Evolutionary conservation across 1,140 invertebrate species (phyloP), one percentile per base, ranked within the genome.

Genomic region (Aphis gossypii): DNA sequence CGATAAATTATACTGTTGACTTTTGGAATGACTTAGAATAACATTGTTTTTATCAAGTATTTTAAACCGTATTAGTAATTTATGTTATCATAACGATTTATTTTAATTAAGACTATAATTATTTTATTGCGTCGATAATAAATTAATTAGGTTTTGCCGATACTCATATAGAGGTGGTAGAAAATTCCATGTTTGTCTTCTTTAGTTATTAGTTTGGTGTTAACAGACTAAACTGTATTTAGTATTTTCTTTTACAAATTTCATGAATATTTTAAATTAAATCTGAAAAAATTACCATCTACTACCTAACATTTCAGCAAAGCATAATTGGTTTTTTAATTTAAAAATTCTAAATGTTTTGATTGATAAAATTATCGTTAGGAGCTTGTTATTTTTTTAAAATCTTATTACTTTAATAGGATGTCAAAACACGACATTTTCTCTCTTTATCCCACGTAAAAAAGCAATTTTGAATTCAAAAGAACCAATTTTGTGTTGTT

Each of bases 71-170:
- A 35, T 48, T 23, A 35, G 30, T 48, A 48, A 88, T 48, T 88
- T 35, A 88, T 18, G n/a, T 48, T 48, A n/a, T 30, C 86, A 2
- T 48, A 48, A 21, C 1, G 30, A 8, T 48, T n/a, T 46, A 88
- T 88, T 88, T 48, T 88, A 84, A 88, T 88, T 88, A 88, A 51
- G 18, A 54, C 18, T 11, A n/a, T 87, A 48, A 87, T 87, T n/a
- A 88, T 88, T 54, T 88, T 88, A 88, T 54, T 51, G 7, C n/a
- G 25, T 86, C 14, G 30, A 54, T 51, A 54, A 54, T 30, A 54
- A 54, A 88, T 88, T 44, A 48, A 51, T 88, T 51, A 51, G 38
- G 38, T 41, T 41, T 35, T 35, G 21, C 14, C 20, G 25, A 54
- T 35, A 54, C 0, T 23, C 35, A 88, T 44, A n/a, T 35, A 54